These are phyloP conservation scores for Actinostola sp. DNA, from an alignment of 92 coral and sea anemone species.

Conservation along the genomic window DNA sequence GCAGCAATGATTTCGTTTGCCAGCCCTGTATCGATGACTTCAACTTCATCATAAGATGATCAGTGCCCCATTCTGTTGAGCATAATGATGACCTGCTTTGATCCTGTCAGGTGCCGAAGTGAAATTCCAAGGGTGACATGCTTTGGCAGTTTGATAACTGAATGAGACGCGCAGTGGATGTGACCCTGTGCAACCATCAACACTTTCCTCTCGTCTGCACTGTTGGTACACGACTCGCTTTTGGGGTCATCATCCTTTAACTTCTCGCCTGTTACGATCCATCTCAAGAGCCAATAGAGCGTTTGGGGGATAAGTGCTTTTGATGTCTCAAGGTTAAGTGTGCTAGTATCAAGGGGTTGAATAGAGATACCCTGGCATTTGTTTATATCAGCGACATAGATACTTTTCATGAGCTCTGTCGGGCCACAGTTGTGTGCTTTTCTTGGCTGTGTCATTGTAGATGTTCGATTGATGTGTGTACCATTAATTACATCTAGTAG, in stretches of 20 bases:
- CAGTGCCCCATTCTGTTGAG: constrained; percentile 51
- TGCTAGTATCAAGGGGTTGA: constrained; percentile 18
- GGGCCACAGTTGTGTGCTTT: no score
- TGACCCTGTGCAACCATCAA: constrained; percentile 20
- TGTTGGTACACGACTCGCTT: constrained; percentile 15
- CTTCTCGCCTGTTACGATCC: constrained; percentile 35
- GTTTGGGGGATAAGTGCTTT: background rate
- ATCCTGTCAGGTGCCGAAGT: constrained; percentile 42
- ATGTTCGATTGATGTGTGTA: background rate
- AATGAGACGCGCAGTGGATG: constrained; percentile 18
- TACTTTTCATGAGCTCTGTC: constrained; percentile 17
- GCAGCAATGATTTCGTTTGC: constrained; percentile 27
- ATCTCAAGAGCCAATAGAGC: constrained; percentile 36
- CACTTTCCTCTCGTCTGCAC: constrained; percentile 26
- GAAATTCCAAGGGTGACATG: constrained; percentile 36
- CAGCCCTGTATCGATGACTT: constrained; percentile 23
- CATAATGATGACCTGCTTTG: constrained; percentile 32
- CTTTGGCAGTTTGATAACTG: constrained; percentile 43
- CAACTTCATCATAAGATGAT: constrained; percentile 29
- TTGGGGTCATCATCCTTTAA: constrained; percentile 16
- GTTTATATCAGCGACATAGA: constrained; percentile 10
- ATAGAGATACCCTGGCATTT: constrained; percentile 16
- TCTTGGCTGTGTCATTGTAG: background rate
- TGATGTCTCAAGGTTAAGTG: background rate
- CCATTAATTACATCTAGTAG: constrained; percentile 33